Percentiles rank a stretch among this genome's conserved stretches.
These are phyloP conservation scores for Tipula helvola DNA, from an alignment of 2,888 invertebrate genomes.

Conservation along the genomic window DNA sequence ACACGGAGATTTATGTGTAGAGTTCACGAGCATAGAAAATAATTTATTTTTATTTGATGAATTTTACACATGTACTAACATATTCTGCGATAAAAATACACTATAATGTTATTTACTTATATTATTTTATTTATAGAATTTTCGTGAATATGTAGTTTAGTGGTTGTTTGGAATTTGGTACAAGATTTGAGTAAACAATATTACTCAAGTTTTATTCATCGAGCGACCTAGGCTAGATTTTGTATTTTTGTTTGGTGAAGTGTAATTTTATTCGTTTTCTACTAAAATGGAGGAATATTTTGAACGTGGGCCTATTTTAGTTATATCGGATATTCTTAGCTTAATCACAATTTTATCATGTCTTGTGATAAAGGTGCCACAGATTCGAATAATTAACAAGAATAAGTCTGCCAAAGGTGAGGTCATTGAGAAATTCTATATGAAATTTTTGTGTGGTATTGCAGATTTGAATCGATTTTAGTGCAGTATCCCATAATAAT, in stretches of 20 bases:
- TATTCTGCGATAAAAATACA: neutral
- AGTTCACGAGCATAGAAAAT: neutral
- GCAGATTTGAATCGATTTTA: neutral
- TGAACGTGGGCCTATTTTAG: constrained; percentile 26
- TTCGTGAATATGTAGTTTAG: neutral
- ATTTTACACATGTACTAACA: neutral
- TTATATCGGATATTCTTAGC: constrained; percentile 47
- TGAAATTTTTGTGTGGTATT: neutral
- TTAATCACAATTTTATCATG: constrained; percentile 65
- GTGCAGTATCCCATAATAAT: neutral
- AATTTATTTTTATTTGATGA: neutral
- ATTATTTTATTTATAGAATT: neutral
- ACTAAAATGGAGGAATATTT: constrained; percentile 21
- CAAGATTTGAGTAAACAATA: no score
- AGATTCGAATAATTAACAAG: constrained; percentile 54
- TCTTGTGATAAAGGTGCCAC: constrained; percentile 68
- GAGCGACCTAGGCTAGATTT: neutral
- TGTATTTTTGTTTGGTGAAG: neutral
- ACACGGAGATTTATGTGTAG: neutral
- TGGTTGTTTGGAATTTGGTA: neutral
- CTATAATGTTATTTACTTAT: neutral
- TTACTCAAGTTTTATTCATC: neutral
- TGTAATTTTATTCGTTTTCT: neutral
- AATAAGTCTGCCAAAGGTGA: constrained; percentile 57
- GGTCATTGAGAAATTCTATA: constrained; percentile 25